Conservation (phyloP, 2,888 invertebrate genomes). For the Torymus auratus region DNA sequence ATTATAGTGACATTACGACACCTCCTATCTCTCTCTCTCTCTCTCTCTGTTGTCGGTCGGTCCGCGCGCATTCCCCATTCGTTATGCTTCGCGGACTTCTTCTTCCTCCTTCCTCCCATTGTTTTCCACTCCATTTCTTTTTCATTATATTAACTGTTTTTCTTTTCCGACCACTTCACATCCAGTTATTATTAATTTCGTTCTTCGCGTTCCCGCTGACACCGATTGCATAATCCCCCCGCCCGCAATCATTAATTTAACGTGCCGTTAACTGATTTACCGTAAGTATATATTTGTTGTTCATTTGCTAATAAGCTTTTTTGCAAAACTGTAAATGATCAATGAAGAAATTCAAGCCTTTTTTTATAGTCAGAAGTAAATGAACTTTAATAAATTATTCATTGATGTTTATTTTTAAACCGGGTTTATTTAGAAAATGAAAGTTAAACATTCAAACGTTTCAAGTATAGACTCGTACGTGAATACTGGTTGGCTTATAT, state of each 20-base stretch:
- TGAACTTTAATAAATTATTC: no score
- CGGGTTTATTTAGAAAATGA: no score
- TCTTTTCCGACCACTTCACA: neutral
- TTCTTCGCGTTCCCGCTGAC: neutral
- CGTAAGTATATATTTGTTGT: no score
- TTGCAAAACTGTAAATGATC: no score
- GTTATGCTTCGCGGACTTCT: conserved; percentile 44
- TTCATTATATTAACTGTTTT: conserved; percentile 19
- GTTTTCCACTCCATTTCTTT: conserved; percentile 44
- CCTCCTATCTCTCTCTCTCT: neutral
- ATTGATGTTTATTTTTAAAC: no score
- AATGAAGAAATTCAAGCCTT: no score
- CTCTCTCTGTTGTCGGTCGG: neutral
- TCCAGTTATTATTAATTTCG: conserved; percentile 14
- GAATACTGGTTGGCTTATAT: no score
- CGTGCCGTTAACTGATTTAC: neutral
- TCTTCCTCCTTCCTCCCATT: conserved; percentile 37
- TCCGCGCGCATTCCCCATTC: conserved; percentile 24
- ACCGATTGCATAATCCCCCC: neutral
- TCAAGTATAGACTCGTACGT: no score
- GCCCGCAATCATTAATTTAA: neutral
- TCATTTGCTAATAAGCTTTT: no score
- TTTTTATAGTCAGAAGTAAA: no score
- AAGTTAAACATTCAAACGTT: no score
- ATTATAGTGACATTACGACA: conserved; percentile 55